phyloP scores from a whole-genome alignment of 2,797 vertebrate species.

The Alosa sapidissima region DNA sequence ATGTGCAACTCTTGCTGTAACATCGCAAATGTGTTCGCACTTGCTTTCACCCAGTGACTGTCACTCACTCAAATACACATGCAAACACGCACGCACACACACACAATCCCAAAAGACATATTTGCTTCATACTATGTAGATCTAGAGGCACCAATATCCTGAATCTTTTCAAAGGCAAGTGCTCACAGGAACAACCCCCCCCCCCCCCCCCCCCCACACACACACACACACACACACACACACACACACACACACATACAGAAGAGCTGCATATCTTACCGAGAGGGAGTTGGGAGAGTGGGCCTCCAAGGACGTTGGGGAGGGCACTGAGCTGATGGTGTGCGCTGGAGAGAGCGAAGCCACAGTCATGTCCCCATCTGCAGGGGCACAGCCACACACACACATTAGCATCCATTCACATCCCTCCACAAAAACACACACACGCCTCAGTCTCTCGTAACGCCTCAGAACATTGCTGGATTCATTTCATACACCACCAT shows the following conservation, averaged over 20 bases:
- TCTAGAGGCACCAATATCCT: too few relatives aligned
- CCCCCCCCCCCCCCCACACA: background rate
- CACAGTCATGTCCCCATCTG: slow-evolving; percentile 75
- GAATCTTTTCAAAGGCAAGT: too few relatives aligned
- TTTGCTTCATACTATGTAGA: too few relatives aligned
- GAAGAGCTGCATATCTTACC: slow-evolving; percentile 71
- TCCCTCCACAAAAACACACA: background rate
- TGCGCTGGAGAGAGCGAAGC: slow-evolving; percentile 80
- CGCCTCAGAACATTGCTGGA: too few relatives aligned
- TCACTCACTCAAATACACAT: too few relatives aligned
- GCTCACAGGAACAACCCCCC: too few relatives aligned
- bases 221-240: background rate
- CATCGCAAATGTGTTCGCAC: too few relatives aligned
- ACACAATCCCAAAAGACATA: too few relatives aligned
- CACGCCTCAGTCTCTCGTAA: background rate
- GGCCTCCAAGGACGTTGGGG: slow-evolving; percentile 78
- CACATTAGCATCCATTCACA: slow-evolving; percentile 27
- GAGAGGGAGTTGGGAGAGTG: slow-evolving; percentile 77
- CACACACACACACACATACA: background rate
- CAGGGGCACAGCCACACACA: slow-evolving; percentile 44
- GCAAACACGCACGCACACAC: too few relatives aligned
- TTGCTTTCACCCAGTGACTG: too few relatives aligned
- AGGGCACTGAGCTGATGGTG: slow-evolving; percentile 79
- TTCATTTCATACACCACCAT: too few relatives aligned
- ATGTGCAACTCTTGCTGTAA: too few relatives aligned